Base-by-base conservation (phyloP, 2,797 vertebrate species). In the Takifugu rubripes region DNA sequence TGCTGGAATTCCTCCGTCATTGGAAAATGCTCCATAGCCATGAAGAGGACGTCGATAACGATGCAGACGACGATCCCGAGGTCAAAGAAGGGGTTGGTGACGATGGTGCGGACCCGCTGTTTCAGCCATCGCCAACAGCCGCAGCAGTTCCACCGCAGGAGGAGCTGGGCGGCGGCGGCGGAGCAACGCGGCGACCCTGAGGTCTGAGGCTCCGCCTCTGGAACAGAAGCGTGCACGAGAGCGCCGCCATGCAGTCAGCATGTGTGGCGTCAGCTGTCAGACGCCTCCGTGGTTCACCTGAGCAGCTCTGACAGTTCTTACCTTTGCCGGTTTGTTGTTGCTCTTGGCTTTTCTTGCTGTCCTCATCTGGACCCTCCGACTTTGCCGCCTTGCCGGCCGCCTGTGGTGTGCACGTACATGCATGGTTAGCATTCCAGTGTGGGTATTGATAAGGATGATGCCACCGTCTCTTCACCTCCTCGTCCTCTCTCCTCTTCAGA, bases 71-170 rank as follows among this genome's bases (percentile, higher is more conserved):
- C 91, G 85, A 98, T 93, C 25, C 88, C 91, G 40, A 98, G 78
- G 81, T 98, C 94, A 56, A 98, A 94, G 0, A 96, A 95, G 0
- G 94, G 94, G 74, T 94, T 93, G 87, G 90, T 93, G 70, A 97
- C 91, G 0, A 97, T 72, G 40, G 92, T 25, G 51, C 84, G 66
- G 40, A 95, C 40, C 59, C 77, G 68, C 5, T 58, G 68, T 63
- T 94, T 96, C 51, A 96, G 72, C 78, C 84, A 80, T 49, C 87
- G 25, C 91, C 94, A 98, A 0, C 73, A 86, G 0, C 24, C 0
- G 21, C 94, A 97, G 64, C 95, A 97, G 64, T 94, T 86, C 92
- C 94, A 96, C 31, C 92, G 88, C 54, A 96, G 85, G 71, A 94
- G 81, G 0, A 42, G 77, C 62, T 92, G 70, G 2, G 91, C 74